Base-by-base conservation (phyloP, 2,113 vertebrate species). In the Jacana jacana region DNA sequence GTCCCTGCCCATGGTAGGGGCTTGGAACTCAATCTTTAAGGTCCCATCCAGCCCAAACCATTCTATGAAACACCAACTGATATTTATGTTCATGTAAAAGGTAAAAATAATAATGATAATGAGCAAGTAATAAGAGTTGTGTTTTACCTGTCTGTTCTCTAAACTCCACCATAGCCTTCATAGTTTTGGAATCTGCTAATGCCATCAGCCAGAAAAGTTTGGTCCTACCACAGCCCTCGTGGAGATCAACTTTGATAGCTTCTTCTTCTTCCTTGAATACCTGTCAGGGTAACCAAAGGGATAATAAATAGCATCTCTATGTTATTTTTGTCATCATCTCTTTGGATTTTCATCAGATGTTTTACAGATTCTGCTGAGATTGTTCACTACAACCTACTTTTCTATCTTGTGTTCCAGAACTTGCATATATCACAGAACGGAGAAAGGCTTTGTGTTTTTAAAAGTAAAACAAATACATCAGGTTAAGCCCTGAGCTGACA, bases 161-260 rank as follows among this genome's bases (percentile, higher is more conserved):
- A 42, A 99, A 99, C 97, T 99, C 99, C 93, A 99, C 99, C 99
- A 99, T 99, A 44, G 99, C 99, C 96, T 99, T 99, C 99, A 99
- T 99, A 42, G 99, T 99, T 98, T 99, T 99, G 17, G 99, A 99
- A 97, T 99, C 99, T 13, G 99, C 99, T 88, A 99, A 95, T 31
- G 99, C 99, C 99, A 99, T 99, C 94, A 99, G 98, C 99, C 99
- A 99, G 97, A 99, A 99, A 69, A 99, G 98, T 95, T 99, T 99
- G 68, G 99, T 99, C 96, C 99, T 98, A 70, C 99, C 99, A 96
- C 99, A 99, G 10, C 99, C 99, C 97, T 99, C 99, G 6, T 99
- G 99, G 83, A 99, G 99, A 96, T 99, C 99, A 82, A 99, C 99
- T 91, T 99, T 99, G 85, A 99, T 99, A 91, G 99, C 99, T 97